Conservation (phyloP, 2,888 invertebrate genomes). For the Spodoptera picta region DNA sequence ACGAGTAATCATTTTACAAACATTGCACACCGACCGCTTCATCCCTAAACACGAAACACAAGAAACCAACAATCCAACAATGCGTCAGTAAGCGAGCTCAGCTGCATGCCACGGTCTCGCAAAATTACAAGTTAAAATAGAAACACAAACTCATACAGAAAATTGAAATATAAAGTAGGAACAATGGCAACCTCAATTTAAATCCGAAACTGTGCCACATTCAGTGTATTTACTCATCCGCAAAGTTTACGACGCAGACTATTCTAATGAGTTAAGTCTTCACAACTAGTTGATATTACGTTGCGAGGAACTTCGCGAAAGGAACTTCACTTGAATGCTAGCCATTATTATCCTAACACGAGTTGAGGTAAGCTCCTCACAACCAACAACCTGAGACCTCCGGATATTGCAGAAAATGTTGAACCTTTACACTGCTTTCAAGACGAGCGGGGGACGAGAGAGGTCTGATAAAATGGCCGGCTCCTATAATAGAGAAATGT, state of each 20-base stretch:
- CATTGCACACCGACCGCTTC: no score
- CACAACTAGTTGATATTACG: constrained; percentile 62
- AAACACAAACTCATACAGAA: constrained; percentile 33
- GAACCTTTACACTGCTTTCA: constrained; percentile 1
- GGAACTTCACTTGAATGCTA: constrained; percentile 62
- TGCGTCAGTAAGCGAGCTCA: not conserved
- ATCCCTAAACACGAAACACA: constrained; percentile 1
- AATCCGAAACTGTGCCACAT: constrained; percentile 42
- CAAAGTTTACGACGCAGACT: constrained; percentile 49
- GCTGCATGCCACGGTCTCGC: constrained; percentile 8
- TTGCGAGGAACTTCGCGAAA: constrained; percentile 56
- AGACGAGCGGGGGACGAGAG: constrained; percentile 5
- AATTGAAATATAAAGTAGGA: constrained; percentile 37
- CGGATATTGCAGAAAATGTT: constrained; percentile 30
- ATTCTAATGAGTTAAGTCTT: constrained; percentile 66
- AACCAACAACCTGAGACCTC: constrained; percentile 56
- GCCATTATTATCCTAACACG: constrained; percentile 70
- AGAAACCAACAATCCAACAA: constrained; percentile 1
- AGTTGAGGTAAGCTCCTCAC: constrained; percentile 59
- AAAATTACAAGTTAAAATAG: constrained; percentile 21
- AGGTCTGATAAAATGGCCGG: constrained; percentile 37
- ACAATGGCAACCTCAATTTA: constrained; percentile 36
- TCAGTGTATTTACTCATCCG: constrained; percentile 48
- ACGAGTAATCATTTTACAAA: no score
- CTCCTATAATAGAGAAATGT: constrained; percentile 52